Evolutionary conservation across 2,797 vertebrate genomes (phyloP), one percentile per base, ranked within the genome.

Genomic region (Syndactyla subalaris): DNA sequence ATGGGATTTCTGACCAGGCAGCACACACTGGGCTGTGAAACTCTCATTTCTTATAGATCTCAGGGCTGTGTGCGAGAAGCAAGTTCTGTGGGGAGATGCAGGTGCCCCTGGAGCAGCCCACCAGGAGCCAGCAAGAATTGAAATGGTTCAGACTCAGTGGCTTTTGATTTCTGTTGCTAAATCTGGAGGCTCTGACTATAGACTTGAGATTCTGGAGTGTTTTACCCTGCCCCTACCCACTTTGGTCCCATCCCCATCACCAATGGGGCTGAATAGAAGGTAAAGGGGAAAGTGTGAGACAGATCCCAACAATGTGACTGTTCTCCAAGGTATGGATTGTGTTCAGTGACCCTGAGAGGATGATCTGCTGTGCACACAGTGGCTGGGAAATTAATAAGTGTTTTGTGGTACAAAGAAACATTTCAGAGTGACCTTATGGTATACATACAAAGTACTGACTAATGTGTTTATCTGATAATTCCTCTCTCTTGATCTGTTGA

Each of bases 341-440:
- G 1, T 23, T 61, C 95, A 77, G 82, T 41, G 93, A 85, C 88
- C 77, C 68, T 36, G 18, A 62, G 80, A 76, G 86, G 78, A 80
- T 81, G 93, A 76, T 89, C 61, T 88, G 66, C 36, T 92, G 88
- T 58, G 59, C 93, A 95, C 88, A 80, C 63, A 77, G 88, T 86
- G 85, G 65, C 65, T 76, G 57, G 32, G 71, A 36, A 77, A 86
- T 34, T 4, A 79, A 1, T 10, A 41, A 72, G 2, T 10, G 21
- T 45, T 72, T 72, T 10, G 6, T 24, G 20, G 18, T n/a, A 49
- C 65, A 61, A 88, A 67, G 34, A 34, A 15, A 8, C 11, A 6
- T 34, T 52, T 46, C 14, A 5, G 20, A 49, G 9, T 51, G 67
- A 52, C 55, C 27, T 20, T 27, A 6, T 15, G 38, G 9, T 41